A percentile compares a stretch with the other conserved stretches of the same genome.
phyloP scores from a whole-genome alignment of 2,113 vertebrate species.

The Nestor notabilis region DNA sequence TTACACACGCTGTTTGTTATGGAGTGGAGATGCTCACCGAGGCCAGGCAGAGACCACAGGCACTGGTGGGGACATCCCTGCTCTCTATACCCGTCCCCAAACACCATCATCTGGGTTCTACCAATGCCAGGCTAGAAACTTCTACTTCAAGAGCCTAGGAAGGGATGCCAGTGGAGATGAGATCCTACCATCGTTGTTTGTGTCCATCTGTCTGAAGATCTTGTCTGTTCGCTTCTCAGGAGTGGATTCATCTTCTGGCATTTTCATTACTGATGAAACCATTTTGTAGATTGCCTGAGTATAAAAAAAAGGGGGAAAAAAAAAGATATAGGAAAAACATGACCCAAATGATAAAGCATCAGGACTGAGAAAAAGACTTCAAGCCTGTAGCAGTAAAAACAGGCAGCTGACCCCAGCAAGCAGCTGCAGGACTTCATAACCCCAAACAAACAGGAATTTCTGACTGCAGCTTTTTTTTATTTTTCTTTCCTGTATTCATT shows the following conservation, averaged over 20 bases:
- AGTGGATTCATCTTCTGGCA: conserved; percentile 86
- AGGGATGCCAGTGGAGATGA: background rate
- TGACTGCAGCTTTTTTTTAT: background rate
- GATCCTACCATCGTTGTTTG: conserved; percentile 84
- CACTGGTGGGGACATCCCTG: background rate
- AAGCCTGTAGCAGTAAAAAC: conserved; percentile 4
- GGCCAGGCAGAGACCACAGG: background rate
- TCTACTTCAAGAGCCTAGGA: background rate
- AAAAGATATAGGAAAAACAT: background rate
- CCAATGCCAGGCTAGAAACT: background rate
- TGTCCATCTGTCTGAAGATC: conserved; percentile 91
- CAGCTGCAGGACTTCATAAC: background rate
- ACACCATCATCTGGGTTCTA: background rate
- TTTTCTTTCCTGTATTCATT: background rate
- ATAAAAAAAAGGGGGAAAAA: background rate
- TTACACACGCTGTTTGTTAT: background rate
- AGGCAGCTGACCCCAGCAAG: background rate
- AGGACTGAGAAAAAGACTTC: background rate
- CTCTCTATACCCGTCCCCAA: accelerated
- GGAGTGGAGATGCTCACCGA: accelerated
- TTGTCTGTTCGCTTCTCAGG: conserved; percentile 88
- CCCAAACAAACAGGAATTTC: background rate
- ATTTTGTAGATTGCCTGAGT: conserved; percentile 85
- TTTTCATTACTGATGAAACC: conserved; percentile 87
- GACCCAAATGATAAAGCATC: background rate